Evolutionary conservation across 2,113 vertebrate genomes (phyloP).

Genomic region (Reinhardtius hippoglossoides): DNA sequence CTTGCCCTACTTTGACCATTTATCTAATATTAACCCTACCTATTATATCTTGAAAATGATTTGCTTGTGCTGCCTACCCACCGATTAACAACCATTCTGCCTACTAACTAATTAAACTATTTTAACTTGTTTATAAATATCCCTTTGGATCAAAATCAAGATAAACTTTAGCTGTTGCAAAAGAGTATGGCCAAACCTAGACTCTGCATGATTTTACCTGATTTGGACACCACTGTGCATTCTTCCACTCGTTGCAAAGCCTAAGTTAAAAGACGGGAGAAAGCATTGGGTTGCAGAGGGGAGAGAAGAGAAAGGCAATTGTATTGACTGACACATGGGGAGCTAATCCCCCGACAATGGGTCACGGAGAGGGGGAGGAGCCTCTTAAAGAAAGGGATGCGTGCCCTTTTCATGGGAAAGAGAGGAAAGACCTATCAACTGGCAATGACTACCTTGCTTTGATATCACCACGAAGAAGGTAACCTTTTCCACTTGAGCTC

Average conservation of each 20-base stretch:
- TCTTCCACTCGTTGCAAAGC: neutral
- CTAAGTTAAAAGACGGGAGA: conserved; percentile 15
- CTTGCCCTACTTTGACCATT: too few relatives aligned
- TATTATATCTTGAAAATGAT: too few relatives aligned
- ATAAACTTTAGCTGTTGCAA: neutral
- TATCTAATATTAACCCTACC: too few relatives aligned
- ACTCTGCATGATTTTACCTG: neutral
- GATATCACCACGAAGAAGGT: too few relatives aligned
- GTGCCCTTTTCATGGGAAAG: conserved; percentile 46
- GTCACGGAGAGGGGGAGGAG: conserved; percentile 67
- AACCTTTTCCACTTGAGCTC: too few relatives aligned
- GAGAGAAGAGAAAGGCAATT: conserved; percentile 40
- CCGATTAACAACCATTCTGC: too few relatives aligned
- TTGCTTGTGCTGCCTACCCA: too few relatives aligned
- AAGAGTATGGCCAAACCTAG: neutral
- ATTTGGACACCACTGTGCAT: neutral
- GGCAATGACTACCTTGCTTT: too few relatives aligned
- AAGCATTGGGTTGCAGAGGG: neutral
- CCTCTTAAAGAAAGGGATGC: conserved; percentile 68
- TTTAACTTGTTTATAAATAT: neutral
- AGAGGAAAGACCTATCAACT: neutral
- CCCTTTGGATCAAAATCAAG: neutral
- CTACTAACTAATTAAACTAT: too few relatives aligned
- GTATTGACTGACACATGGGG: conserved; percentile 79
- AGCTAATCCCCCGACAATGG: conserved; percentile 76